Percentiles rank a stretch among this genome's conserved stretches.
phyloP scores from a whole-genome alignment of 2,888 invertebrate species.

The Erebia palarica region DNA sequence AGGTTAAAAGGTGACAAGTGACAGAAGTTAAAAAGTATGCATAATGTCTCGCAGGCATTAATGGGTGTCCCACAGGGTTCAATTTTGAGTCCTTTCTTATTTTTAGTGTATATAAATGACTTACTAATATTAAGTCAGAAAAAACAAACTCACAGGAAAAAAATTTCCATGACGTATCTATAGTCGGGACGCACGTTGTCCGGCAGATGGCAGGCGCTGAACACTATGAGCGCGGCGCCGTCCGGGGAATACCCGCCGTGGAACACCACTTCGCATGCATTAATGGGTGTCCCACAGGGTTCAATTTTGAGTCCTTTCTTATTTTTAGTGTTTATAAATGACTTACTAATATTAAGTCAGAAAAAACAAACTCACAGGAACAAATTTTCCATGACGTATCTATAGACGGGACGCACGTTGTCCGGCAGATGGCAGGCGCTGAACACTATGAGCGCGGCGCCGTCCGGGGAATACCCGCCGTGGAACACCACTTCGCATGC shows the following conservation, averaged over 20 bases:
- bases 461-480: slow-evolving; percentile 87
- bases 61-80: too few relatives aligned
- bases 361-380: slow-evolving; percentile 86
- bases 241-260: slow-evolving; percentile 89
- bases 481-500: slow-evolving; percentile 86
- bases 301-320: too few relatives aligned
- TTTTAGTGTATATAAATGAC: too few relatives aligned
- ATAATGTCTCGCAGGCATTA: too few relatives aligned
- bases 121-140: too few relatives aligned
- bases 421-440: slow-evolving; percentile 95
- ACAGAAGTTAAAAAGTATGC: too few relatives aligned
- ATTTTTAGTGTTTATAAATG: too few relatives aligned
- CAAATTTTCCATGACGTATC: slow-evolving; percentile 96
- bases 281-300: too few relatives aligned
- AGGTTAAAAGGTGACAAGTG: too few relatives aligned
- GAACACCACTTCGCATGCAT: slow-evolving; percentile 83
- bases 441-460: slow-evolving; percentile 93
- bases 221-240: slow-evolving; percentile 92
- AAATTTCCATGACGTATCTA: slow-evolving; percentile 95
- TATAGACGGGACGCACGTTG: slow-evolving; percentile 90
- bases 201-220: slow-evolving; percentile 94
- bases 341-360: too few relatives aligned
- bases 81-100: too few relatives aligned
- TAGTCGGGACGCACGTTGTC: slow-evolving; percentile 92
- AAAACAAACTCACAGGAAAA: slow-evolving; percentile 88